Evolutionary conservation across 2,888 invertebrate species (phyloP), one percentile per base, ranked within the genome.

Genomic region (Psylliodes chrysocephalus): DNA sequence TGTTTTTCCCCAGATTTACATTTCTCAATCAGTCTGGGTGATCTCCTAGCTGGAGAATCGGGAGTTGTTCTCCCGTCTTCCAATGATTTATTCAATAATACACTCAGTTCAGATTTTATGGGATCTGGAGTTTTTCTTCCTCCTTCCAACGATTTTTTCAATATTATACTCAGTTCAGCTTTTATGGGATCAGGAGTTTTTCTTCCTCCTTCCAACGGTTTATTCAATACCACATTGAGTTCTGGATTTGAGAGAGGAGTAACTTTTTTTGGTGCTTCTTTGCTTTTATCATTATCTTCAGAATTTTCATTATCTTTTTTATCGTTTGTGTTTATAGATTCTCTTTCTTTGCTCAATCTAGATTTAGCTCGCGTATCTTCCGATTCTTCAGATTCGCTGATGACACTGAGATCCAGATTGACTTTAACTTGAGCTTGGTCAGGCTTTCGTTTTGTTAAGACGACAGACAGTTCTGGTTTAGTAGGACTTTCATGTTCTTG

Each of bases 331-430:
- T n/a, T n/a, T n/a, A n/a, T n/a, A n/a, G n/a, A n/a, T n/a, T n/a
- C n/a, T n/a, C n/a, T n/a, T n/a, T 22, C 22, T 22, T 22, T 22
- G 6, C 22, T 22, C 22, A 22, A 6, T 22, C 6, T 6, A 4
- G 8, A 42, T 19, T 62, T 30, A 22, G 18, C 14, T n/a, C n/a
- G 17, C 33, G 33, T 40, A 51, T 53, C 35, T 33, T 66, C 63
- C 30, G 54, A 46, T 59, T 73, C 73, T 46, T 71, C 72, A 12
- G 63, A 60, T 60, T 74, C 74, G 42, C 67, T 60, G 15, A 74
- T 72, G 33, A 70, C 51, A 33, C 72, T 72, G 6, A 74, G 66
- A 54, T 74, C 70, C 10, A 72, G 44, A 14, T 70, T 67, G 17
- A 54, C 47, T 60, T 66, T 69, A 6, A 59, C 56, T 47, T 63